Conservation (phyloP, 2,888 invertebrate genomes). For the Melikaiella ostensackeni region DNA sequence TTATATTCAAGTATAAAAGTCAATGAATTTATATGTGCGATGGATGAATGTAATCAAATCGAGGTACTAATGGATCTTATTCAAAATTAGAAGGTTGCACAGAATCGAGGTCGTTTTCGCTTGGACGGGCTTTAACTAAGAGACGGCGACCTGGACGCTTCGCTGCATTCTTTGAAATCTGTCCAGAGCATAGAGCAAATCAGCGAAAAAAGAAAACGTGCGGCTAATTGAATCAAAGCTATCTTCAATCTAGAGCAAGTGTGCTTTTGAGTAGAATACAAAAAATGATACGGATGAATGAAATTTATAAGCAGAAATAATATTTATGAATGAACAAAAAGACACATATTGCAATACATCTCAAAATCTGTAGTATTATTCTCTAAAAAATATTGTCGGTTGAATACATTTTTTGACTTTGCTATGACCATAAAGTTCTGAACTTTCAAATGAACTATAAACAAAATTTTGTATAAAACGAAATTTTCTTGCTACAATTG, state of each 20-base stretch:
- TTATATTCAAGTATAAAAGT: background rate
- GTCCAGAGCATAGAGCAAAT: slow-evolving; percentile 13
- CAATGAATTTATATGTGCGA: background rate
- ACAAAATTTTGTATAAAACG: no score
- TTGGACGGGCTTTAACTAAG: slow-evolving; percentile 5
- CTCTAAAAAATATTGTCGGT: no score
- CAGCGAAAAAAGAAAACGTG: slow-evolving; percentile 1
- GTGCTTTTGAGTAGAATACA: background rate
- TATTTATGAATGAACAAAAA: no score
- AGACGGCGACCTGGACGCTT: slow-evolving; percentile 13
- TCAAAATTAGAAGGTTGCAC: slow-evolving; percentile 19
- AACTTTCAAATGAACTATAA: no score
- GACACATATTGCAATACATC: no score
- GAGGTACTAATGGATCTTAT: slow-evolving; percentile 19
- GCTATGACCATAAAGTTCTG: no score
- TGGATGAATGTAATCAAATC: slow-evolving; percentile 2
- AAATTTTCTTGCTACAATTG: no score
- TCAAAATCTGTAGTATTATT: no score
- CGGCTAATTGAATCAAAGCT: slow-evolving; percentile 24
- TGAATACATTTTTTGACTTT: no score
- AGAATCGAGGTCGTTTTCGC: slow-evolving; percentile 19
- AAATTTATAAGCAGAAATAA: no score
- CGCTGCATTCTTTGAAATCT: slow-evolving; percentile 25
- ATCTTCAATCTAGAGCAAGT: slow-evolving; percentile 10
- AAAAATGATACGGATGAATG: no score